Evolutionary conservation across 2,888 invertebrate genomes (phyloP).

Genomic region (Caenorhabditis sinica): DNA sequence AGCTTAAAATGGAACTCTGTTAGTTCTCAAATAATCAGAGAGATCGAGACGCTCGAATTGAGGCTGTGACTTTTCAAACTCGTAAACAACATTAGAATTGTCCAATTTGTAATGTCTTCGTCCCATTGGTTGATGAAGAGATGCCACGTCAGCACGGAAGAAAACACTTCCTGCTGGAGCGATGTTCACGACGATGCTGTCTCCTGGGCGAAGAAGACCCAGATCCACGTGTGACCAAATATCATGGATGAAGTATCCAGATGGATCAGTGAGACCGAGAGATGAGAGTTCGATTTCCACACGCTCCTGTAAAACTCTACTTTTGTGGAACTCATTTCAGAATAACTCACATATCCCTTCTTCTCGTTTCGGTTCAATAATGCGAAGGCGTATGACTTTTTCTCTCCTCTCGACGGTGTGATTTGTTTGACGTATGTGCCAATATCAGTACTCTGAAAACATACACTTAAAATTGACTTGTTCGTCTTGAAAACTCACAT

Average conservation of each 20-base stretch:
- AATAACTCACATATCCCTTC: constrained; percentile 24
- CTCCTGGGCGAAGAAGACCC: constrained; percentile 58
- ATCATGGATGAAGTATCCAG: constrained; percentile 76
- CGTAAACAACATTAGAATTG: constrained; percentile 46
- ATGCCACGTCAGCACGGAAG: constrained; percentile 55
- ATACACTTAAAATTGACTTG: background rate
- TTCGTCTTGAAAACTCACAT: constrained; percentile 68
- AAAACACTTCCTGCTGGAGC: constrained; percentile 51
- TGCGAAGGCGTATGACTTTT: constrained; percentile 79
- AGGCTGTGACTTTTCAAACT: constrained; percentile 30
- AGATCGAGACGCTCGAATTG: constrained; percentile 4
- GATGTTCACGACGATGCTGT: constrained; percentile 34
- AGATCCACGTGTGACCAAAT: constrained; percentile 71
- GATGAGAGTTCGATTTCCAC: constrained; percentile 71
- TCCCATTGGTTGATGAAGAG: constrained; percentile 19
- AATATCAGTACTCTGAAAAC: constrained; percentile 76
- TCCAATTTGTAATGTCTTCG: constrained; percentile 20
- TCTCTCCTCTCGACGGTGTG: constrained; percentile 69
- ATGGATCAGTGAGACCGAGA: constrained; percentile 73
- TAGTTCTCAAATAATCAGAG: constrained; percentile 38
- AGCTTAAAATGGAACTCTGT: constrained; percentile 45
- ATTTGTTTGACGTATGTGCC: constrained; percentile 80
- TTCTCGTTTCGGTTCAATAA: constrained; percentile 74
- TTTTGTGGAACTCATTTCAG: too few relatives aligned
- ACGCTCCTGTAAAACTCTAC: constrained; percentile 26